Conservation (phyloP, 1,140 invertebrate species). For the Zeugodacus cucurbitae region DNA sequence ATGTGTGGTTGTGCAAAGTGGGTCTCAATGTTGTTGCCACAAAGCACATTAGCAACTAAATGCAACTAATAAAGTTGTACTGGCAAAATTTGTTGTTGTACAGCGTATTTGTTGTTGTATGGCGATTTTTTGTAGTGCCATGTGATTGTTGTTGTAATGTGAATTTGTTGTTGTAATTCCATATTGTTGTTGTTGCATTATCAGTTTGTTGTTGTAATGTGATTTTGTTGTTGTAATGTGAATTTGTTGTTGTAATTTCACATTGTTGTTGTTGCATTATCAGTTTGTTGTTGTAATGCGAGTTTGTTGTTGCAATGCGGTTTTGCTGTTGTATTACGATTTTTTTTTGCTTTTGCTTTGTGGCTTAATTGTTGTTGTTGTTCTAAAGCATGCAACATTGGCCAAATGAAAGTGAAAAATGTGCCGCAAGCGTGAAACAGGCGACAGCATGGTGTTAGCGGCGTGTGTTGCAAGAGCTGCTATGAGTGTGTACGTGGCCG, state of each 20-base stretch:
- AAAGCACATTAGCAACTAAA: not conserved
- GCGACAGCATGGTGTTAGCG: not conserved
- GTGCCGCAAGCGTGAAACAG: not conserved
- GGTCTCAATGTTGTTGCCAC: constrained; percentile 38
- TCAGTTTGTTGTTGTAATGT: not conserved
- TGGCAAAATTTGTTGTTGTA: not conserved
- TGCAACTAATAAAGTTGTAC: constrained; percentile 12
- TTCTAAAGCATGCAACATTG: not conserved
- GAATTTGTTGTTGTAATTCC: too few relatives aligned
- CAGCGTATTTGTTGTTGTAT: not conserved
- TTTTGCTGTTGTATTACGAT: not conserved
- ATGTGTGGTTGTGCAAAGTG: not conserved
- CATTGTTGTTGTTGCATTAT: too few relatives aligned
- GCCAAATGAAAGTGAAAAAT: not conserved
- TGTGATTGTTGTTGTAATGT: not conserved
- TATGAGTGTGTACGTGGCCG: too few relatives aligned
- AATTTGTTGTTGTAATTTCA: not conserved
- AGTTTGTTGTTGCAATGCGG: too few relatives aligned
- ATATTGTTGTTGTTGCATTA: not conserved
- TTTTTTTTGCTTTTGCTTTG: not conserved
- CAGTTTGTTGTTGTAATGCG: not conserved
- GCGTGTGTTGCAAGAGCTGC: not conserved
- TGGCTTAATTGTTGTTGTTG: not conserved
- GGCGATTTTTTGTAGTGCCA: too few relatives aligned
- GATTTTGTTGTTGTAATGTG: too few relatives aligned